Base-by-base conservation (phyloP, 2,113 vertebrate genomes). In the Paratilapia polleni region DNA sequence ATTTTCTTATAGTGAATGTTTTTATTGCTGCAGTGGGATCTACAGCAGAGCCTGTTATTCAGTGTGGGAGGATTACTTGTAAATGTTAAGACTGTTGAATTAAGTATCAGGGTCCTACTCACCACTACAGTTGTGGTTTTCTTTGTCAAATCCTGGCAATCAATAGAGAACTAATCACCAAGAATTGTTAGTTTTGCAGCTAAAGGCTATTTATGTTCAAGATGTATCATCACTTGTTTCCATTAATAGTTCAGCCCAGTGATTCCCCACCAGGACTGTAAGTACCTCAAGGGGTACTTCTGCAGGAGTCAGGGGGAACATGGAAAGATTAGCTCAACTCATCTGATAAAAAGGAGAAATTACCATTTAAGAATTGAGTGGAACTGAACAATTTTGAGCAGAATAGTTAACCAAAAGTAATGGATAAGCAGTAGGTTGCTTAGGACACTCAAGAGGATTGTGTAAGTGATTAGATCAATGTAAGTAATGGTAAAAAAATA, bases 11-110 rank as follows among this genome's bases (percentile, higher is more conserved):
- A 6, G 14, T 70, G 54, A 85, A 13, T 14, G 52, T 26, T 85
- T 41, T 70, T 28, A 28, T 78, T 13, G 56, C 58, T 28, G 59
- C 75, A 41, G 43, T 15, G 13, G 75, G 41, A 78, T 80, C 43
- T 78, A 54, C 36, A 58, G 73, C 74, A 79, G 61, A 77, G 36
- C 9, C 75, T 64, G 4, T 31, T 47, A 22, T 81, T 81, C 56
- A 52, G 56, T 60, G 66, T 70, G 66, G 43, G 66, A 70, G 43
- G 43, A 52, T 70, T 70, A 49, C 66, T 70, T 70, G 43, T 49
- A 49, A 49, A 70, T 70, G 43, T 49, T 70, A 41, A 49, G 43
- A 70, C 66, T 28, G 41, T 24, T 28, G 28, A 49, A 12, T 70
- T 70, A 47, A 47, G 66, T 70, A 49, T 49, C 28, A 70, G 66